Evolutionary conservation across 2,888 invertebrate species (phyloP).

Genomic region (Vannuccia rotundouncinata): DNA sequence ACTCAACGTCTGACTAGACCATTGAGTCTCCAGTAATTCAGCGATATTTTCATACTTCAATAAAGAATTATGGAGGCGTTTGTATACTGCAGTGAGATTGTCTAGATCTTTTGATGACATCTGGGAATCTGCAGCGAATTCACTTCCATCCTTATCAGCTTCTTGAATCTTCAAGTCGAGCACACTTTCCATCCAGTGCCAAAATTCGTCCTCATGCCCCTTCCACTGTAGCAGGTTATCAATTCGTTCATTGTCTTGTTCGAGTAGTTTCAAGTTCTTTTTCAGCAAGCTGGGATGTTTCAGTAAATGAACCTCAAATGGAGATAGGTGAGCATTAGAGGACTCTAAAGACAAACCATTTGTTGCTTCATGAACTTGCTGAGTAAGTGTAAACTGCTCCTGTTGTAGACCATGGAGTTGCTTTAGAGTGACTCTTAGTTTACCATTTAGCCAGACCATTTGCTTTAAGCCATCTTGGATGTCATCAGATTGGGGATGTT

Average conservation of each 20-base stretch:
- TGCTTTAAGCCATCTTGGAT: conserved; percentile 25
- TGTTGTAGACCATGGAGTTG: conserved; percentile 46
- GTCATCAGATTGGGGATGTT: conserved; percentile 41
- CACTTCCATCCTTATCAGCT: not conserved
- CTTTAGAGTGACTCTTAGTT: conserved; percentile 47
- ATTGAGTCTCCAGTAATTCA: conserved; percentile 27
- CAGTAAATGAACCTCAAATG: conserved; percentile 2
- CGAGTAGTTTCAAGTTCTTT: conserved; percentile 45
- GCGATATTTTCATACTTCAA: conserved; percentile 30
- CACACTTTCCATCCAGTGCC: conserved; percentile 52
- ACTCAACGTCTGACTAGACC: conserved; percentile 4
- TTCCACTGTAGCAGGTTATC: conserved; percentile 49
- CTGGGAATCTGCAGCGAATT: not conserved
- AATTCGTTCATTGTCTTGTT: conserved; percentile 49
- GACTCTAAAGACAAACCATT: conserved; percentile 9
- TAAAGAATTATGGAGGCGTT: not conserved
- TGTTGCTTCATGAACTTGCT: conserved; percentile 43
- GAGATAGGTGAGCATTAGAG: not conserved
- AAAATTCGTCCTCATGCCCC: conserved; percentile 50
- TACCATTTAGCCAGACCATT: conserved; percentile 50
- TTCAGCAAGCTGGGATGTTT: conserved; percentile 24
- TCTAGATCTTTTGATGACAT: not conserved
- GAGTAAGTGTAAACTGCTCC: conserved; percentile 45
- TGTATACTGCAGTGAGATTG: conserved; percentile 12
- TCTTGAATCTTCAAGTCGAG: conserved; percentile 36